These are phyloP conservation scores for Synodontis membranacea DNA, from an alignment of 2,113 vertebrate genomes.

Conservation along the genomic window DNA sequence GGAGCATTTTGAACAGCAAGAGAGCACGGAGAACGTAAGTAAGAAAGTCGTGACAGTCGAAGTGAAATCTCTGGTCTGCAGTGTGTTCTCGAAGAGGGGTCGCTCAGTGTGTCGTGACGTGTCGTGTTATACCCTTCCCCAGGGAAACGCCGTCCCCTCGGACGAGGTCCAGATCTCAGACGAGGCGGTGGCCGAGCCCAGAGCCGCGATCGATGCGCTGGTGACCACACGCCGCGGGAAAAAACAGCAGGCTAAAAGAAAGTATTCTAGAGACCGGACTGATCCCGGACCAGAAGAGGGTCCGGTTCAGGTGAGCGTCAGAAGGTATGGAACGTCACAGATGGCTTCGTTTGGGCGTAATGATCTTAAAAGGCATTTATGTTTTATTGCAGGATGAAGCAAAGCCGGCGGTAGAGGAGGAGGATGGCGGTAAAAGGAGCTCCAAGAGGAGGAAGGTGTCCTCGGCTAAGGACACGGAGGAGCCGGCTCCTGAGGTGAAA, in stretches of 20 bases:
- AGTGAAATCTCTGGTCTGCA: neutral
- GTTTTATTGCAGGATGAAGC: slow-evolving; percentile 35
- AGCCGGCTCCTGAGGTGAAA: slow-evolving; percentile 30
- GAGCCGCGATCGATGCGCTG: slow-evolving; percentile 39
- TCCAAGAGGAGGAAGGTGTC: slow-evolving; percentile 66
- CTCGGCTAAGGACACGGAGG: slow-evolving; percentile 6
- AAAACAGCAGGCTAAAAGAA: slow-evolving; percentile 59
- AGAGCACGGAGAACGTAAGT: slow-evolving; percentile 45
- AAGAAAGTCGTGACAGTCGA: too few relatives aligned
- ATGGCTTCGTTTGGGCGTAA: neutral
- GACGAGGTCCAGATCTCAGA: neutral
- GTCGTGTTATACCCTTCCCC: neutral
- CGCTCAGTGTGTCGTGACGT: too few relatives aligned
- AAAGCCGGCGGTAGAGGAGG: neutral
- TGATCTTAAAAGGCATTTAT: too few relatives aligned
- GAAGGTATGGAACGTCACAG: neutral
- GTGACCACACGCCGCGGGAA: slow-evolving; percentile 73
- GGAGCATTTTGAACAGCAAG: slow-evolving; percentile 67
- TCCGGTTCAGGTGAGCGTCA: slow-evolving; percentile 53
- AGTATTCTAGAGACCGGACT: slow-evolving; percentile 35
- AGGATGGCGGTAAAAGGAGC: neutral
- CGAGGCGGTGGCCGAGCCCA: neutral
- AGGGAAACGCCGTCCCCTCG: slow-evolving; percentile 37
- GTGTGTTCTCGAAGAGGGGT: too few relatives aligned
- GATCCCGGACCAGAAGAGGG: slow-evolving; percentile 5